Evolutionary conservation across 1,140 invertebrate genomes (phyloP).

Genomic region (Saccostrea echinata): DNA sequence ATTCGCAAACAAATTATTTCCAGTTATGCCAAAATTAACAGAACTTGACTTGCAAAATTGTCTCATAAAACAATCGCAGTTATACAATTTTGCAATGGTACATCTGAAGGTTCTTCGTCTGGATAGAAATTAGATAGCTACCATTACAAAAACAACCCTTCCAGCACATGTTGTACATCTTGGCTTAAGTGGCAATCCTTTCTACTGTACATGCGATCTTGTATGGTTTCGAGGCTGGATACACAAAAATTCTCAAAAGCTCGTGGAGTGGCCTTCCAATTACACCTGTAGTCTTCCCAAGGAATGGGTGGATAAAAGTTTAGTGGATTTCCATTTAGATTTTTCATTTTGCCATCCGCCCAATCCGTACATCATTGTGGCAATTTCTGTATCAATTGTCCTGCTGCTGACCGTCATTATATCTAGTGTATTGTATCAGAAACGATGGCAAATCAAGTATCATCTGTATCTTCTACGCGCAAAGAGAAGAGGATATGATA

Average conservation of each 20-base stretch:
- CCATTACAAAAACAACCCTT: neutral
- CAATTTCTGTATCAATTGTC: neutral
- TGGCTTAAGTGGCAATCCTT: conserved; percentile 22
- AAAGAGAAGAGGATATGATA: neutral
- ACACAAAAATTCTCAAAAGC: neutral
- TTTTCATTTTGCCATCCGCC: neutral
- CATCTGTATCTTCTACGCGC: conserved; percentile 28
- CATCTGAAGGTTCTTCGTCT: neutral
- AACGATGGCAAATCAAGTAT: conserved; percentile 41
- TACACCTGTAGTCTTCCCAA: conserved; percentile 34
- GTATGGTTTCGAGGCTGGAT: conserved; percentile 42
- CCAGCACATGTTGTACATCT: neutral
- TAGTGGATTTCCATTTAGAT: conserved; percentile 3
- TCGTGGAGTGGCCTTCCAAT: neutral
- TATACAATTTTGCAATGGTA: neutral
- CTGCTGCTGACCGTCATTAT: neutral
- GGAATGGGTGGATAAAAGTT: neutral
- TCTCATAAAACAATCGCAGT: neutral
- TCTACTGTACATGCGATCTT: conserved; percentile 39
- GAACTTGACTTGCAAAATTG: neutral
- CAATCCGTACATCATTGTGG: neutral
- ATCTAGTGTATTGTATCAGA: neutral
- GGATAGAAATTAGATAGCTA: neutral
- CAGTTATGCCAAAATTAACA: neutral
- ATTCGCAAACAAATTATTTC: neutral